Evolutionary conservation across 2,113 vertebrate genomes (phyloP), one percentile per base, ranked within the genome.

Genomic region (Myotis lucifugus): DNA sequence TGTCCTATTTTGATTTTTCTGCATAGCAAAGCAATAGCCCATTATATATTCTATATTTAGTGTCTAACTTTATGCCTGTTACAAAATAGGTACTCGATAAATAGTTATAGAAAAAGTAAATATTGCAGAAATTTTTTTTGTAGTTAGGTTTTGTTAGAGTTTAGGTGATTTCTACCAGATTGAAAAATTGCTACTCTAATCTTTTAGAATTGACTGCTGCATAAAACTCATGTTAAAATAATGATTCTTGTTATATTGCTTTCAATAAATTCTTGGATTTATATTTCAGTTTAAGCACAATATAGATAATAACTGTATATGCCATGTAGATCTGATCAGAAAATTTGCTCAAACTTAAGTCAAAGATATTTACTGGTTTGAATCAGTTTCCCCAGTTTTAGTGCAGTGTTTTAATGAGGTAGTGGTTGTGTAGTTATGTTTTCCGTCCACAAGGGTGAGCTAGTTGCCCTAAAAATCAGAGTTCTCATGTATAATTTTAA

Each of bases 381-480:
- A 70, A 4, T 83, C 18, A 11, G 32, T 69, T 76, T 89, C 48
- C 61, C 40, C 12, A 8, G 0, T 69, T 90, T 94, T 37, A 76
- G 48, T 12, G 7, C 21, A 52, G 5, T 50, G 12, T 74, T 74
- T 91, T 86, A 56, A 66, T 56, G 54, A 89, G 46, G 76, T 77
- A 29, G 52, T 95, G 50, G 32, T 85, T 76, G 29, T 5, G n/a
- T 37, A 67, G 66, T 93, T 94, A 77, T 88, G 59, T 66, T 90
- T 96, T 96, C 76, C 72, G 81, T 88, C 95, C 93, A 95, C 93
- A 83, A 97, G 95, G 91, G 95, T 92, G 97, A 95, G 95, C 95
- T 96, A 96, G 82, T 96, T 96, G 83, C 90, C 72, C 90, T 93
- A 37, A 84, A 93, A 95, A 96, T 95, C 76, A 70, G 70, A 34